Evolutionary conservation across 2,888 invertebrate genomes (phyloP), one percentile per base, ranked within the genome.

Genomic region (Cerceris rybyensis): DNA sequence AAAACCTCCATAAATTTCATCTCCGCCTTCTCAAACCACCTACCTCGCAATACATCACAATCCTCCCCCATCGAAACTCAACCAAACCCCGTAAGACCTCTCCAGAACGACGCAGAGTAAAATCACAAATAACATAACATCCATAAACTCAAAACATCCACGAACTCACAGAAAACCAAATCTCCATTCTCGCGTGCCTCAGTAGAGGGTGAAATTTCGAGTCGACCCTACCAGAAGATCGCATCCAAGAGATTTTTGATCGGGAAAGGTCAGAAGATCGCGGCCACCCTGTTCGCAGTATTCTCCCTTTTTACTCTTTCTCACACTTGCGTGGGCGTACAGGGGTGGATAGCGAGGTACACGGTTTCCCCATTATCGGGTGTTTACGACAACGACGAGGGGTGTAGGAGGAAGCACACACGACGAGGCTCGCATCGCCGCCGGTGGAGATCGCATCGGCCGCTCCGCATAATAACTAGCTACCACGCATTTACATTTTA

Each of bases 311-410:
- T 66, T 59, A 46, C 76, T 78, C 66, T 73, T 76, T 74, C 75
- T 66, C 66, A 16, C 70, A 28, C 49, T 59, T n/a, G 80, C 75
- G 78, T 65, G 76, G 74, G 75, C 72, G 81, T 75, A 81, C 80
- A 77, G 80, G 80, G 76, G 65, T 75, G 82, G 67, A 77, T 82
- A 82, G 84, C 81, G 80, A 80, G 84, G 68, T 85, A 89, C 89
- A 89, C 88, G 88, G 88, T 89, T 89, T 89, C 79, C 81, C 89
- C 89, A 89, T 89, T 89, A 89, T 88, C 87, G 89, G 88, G 87
- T 89, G 88, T 89, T 89, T 89, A 89, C 88, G 89, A 85, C 79
- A 74, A 80, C 77, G 85, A 77, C 70, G 81, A 80, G 78, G 82
- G 74, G 78, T 59, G 64, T n/a, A 63, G 71, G 70, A 75, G 65